These are phyloP conservation scores for Rhopalosiphum nymphaeae DNA, from an alignment of 2,888 invertebrate species.

Conservation along the genomic window DNA sequence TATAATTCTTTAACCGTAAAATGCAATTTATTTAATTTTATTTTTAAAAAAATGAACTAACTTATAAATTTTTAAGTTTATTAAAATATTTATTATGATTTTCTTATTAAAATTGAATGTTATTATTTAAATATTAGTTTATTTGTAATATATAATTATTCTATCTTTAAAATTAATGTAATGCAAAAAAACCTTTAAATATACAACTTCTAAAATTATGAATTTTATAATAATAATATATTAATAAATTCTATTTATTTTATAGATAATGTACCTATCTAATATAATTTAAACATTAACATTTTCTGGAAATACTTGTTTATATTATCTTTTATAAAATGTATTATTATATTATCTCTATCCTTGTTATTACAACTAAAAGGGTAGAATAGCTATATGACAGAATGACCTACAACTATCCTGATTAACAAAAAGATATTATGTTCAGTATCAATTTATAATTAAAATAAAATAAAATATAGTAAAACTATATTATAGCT, in stretches of 20 bases:
- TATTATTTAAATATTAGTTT: too few species aligned
- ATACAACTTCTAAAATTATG: neutral
- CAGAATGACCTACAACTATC: neutral
- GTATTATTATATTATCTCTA: neutral
- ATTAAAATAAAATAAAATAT: neutral
- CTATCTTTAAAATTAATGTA: too few species aligned
- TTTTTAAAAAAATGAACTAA: too few species aligned
- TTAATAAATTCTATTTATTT: neutral
- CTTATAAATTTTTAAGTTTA: too few species aligned
- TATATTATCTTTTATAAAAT: slow-evolving; percentile 3
- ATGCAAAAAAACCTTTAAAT: neutral
- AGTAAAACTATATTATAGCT: neutral
- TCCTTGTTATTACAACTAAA: neutral
- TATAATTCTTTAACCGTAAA: too few species aligned
- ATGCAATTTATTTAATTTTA: too few species aligned
- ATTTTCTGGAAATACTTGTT: neutral
- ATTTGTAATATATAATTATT: too few species aligned
- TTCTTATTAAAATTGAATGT: too few species aligned
- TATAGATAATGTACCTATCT: neutral
- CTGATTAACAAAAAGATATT: neutral
- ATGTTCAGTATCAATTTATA: neutral
- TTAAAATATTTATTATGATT: too few species aligned
- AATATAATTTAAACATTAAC: neutral
- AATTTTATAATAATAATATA: neutral
- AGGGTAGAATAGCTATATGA: neutral